Conservation (phyloP, 1,140 invertebrate genomes). For the Platorchestia sp. region DNA sequence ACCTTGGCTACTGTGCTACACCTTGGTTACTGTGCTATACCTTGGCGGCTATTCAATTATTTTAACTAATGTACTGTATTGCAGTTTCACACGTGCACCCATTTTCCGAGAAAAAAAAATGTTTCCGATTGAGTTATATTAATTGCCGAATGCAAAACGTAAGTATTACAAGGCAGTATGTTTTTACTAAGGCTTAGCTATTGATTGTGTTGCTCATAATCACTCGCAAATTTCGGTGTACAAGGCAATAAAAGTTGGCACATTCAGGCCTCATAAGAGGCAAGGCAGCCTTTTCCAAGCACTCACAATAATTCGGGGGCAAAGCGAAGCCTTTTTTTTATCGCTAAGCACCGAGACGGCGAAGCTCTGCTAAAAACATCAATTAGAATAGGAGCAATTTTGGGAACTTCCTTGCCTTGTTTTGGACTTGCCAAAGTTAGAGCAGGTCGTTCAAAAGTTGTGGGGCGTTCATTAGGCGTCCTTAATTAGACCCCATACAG, state of each 20-base stretch:
- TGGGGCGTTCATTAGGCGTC: background rate
- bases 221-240: too few relatives aligned
- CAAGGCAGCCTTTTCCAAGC: background rate
- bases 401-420: conserved; percentile 46
- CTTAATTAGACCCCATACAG: conserved; percentile 37
- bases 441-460: conserved; percentile 45
- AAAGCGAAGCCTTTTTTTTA: conserved; percentile 12
- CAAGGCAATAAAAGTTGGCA: background rate
- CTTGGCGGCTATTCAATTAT: too few relatives aligned
- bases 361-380: conserved; percentile 22
- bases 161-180: too few relatives aligned
- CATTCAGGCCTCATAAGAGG: background rate
- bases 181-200: too few relatives aligned
- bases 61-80: too few relatives aligned
- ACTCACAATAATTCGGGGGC: background rate
- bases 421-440: conserved; percentile 44
- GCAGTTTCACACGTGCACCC: too few relatives aligned
- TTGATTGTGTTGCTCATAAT: too few relatives aligned
- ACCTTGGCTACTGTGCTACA: too few relatives aligned
- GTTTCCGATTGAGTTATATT: too few relatives aligned
- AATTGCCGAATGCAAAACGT: too few relatives aligned
- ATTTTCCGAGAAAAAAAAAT: too few relatives aligned
- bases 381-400: conserved; percentile 47
- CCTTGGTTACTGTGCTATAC: too few relatives aligned
- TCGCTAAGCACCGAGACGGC: conserved; percentile 8